Base-by-base conservation (phyloP, 2,113 vertebrate genomes). In the Paramisgurnus dabryanus region DNA sequence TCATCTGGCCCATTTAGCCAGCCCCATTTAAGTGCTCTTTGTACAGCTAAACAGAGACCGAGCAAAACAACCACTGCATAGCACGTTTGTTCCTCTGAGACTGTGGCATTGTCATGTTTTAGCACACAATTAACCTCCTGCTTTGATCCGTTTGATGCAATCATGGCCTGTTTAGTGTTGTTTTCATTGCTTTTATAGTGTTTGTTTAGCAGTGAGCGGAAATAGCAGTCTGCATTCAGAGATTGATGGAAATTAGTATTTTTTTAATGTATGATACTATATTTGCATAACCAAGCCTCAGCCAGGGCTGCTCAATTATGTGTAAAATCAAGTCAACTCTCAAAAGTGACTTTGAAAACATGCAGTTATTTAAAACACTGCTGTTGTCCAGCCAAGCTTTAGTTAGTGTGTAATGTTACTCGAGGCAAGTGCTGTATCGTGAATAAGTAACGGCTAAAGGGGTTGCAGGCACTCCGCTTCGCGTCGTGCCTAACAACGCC, bases 1-100 rank as follows among this genome's bases (percentile, higher is more conserved):
- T 82, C 58, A 67, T 70, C 41, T 75, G 57, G 39, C 78, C 45
- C 67, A 49, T 84, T 81, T 67, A 80, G 45, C 67, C 76, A 34
- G 71, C 57, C 60, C 39, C 22, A 17, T 18, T 78, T 49, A 80
- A 84, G 45, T 70, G 70, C 79, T 85, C 53, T 86, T 79, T 86
- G 78, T 67, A 40, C 78, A 49, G 69, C 27, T 61, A 58, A 18
- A 70, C 27, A 60, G 65, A 45, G 57, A 69, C 6, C 75, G 69
- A n/a, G 55, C 61, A 63, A 39, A 75, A 70, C 55, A 63, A 41
- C 55, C 22, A 49, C 41, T 6, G 49, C 3, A 39, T 53, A 55
- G 53, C 17, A 41, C 11, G 15, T 8, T 43, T 50, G 49, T 18
- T 66, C 12, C 27, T 60, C 18, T 55, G 67, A 43, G 61, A 7